These are phyloP conservation scores for Phalera bucephala DNA, from an alignment of 2,888 invertebrate species.

Conservation along the genomic window DNA sequence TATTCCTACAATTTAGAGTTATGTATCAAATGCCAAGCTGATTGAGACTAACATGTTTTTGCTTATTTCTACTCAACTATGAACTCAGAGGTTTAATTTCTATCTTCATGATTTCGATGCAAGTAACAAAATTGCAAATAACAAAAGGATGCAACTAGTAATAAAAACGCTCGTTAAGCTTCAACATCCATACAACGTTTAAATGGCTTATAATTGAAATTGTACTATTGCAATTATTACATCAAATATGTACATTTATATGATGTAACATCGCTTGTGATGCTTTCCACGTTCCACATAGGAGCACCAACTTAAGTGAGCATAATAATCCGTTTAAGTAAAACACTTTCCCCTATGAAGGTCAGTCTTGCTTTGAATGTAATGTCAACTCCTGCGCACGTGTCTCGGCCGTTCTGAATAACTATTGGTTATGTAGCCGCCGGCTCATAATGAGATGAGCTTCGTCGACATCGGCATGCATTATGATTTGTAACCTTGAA, in stretches of 20 bases:
- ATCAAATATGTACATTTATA: slow-evolving; percentile 4
- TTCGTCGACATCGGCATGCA: neutral
- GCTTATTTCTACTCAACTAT: too few relatives aligned
- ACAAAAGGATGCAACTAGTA: too few relatives aligned
- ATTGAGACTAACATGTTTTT: too few relatives aligned
- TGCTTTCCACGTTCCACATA: slow-evolving; percentile 29
- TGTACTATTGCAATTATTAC: neutral
- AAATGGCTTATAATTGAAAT: too few relatives aligned
- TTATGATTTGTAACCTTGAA: neutral
- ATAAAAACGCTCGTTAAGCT: too few relatives aligned
- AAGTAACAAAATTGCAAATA: too few relatives aligned
- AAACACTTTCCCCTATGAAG: slow-evolving; percentile 72
- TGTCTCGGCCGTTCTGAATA: slow-evolving; percentile 40
- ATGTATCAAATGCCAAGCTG: too few relatives aligned
- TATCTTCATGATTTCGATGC: too few relatives aligned
- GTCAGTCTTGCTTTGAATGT: slow-evolving; percentile 60
- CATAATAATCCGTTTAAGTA: slow-evolving; percentile 58
- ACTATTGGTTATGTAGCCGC: slow-evolving; percentile 22
- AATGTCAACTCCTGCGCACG: slow-evolving; percentile 37
- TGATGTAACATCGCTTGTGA: slow-evolving; percentile 16
- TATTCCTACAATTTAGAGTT: too few relatives aligned
- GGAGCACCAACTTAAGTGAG: slow-evolving; percentile 27
- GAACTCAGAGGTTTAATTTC: too few relatives aligned
- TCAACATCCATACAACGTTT: too few relatives aligned
- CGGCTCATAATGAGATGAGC: slow-evolving; percentile 37